These are phyloP conservation scores for Sminthurides bifidus DNA, from an alignment of 1,140 invertebrate genomes.

Conservation along the genomic window DNA sequence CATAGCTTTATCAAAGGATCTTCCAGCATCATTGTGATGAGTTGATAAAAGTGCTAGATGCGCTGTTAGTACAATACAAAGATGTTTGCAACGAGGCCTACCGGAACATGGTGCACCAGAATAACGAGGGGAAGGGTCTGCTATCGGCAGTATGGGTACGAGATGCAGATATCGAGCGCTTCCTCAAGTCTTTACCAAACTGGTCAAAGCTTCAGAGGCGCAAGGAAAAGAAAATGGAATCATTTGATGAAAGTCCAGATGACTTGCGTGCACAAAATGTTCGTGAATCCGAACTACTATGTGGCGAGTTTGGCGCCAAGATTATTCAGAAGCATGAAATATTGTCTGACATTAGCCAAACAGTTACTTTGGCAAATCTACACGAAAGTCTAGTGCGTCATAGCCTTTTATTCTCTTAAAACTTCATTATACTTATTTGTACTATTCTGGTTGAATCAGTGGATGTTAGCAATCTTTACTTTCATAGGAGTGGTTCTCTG, in stretches of 20 bases:
- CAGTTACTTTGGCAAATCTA: constrained; percentile 70
- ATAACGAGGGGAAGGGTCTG: constrained; percentile 61
- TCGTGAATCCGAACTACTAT: constrained; percentile 81
- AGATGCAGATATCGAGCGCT: constrained; percentile 76
- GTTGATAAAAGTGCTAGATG: constrained; percentile 56
- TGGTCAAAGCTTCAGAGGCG: constrained; percentile 61
- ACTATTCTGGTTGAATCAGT: constrained; percentile 33
- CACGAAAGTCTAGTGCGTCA: constrained; percentile 76
- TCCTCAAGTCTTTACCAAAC: constrained; percentile 60
- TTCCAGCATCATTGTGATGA: constrained; percentile 59
- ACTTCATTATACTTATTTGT: constrained; percentile 5
- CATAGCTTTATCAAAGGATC: constrained; percentile 51
- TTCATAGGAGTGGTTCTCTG: constrained; percentile 55
- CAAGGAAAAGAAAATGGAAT: constrained; percentile 35
- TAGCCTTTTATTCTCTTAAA: not conserved
- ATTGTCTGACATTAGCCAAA: constrained; percentile 58
- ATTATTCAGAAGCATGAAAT: constrained; percentile 58
- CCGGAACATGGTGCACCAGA: constrained; percentile 62
- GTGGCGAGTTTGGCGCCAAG: constrained; percentile 47
- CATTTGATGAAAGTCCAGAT: constrained; percentile 54
- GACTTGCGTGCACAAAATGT: constrained; percentile 68
- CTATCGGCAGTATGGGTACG: constrained; percentile 83
- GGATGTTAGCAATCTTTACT: constrained; percentile 20
- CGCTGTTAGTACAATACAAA: constrained; percentile 56
- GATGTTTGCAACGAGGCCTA: constrained; percentile 65